phyloP scores from a whole-genome alignment of 2,797 vertebrate species.

The Luscinia megarhynchos region DNA sequence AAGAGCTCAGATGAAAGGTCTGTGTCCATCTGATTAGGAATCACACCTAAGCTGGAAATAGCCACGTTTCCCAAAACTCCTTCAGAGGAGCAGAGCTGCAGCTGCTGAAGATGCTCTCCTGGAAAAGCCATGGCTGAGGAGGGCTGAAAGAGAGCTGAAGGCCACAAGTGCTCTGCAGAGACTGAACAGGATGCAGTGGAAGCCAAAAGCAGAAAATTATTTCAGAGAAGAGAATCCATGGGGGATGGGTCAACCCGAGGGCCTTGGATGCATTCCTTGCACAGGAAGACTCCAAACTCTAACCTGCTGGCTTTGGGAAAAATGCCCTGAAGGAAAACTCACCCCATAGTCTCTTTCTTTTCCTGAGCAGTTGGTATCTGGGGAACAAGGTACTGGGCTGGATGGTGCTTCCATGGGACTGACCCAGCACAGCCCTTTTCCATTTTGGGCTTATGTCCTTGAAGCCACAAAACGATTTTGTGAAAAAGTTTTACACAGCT shows the following conservation, averaged over 20 bases:
- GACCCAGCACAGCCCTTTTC: background rate
- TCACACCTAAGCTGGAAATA: background rate
- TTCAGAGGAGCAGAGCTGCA: background rate
- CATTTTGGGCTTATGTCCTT: background rate
- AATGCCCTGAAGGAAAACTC: background rate
- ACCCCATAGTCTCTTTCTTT: background rate
- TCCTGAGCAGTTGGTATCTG: background rate
- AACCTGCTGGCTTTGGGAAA: background rate
- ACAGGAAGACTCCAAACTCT: background rate
- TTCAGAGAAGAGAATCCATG: slow-evolving; percentile 25
- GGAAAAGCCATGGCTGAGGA: background rate
- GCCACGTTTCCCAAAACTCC: background rate
- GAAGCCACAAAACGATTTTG: background rate
- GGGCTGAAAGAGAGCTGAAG: background rate
- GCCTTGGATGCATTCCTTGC: background rate
- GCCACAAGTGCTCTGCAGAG: slow-evolving; percentile 12
- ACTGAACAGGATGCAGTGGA: slow-evolving; percentile 45
- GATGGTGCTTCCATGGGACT: background rate
- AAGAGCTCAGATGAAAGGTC: background rate
- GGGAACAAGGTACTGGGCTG: background rate
- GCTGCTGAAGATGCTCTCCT: background rate
- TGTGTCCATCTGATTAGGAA: background rate
- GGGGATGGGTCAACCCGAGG: background rate
- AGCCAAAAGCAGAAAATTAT: slow-evolving; percentile 19
- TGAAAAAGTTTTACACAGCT: background rate